Conservation (phyloP, 2,888 invertebrate species). For the Merodon equestris region DNA sequence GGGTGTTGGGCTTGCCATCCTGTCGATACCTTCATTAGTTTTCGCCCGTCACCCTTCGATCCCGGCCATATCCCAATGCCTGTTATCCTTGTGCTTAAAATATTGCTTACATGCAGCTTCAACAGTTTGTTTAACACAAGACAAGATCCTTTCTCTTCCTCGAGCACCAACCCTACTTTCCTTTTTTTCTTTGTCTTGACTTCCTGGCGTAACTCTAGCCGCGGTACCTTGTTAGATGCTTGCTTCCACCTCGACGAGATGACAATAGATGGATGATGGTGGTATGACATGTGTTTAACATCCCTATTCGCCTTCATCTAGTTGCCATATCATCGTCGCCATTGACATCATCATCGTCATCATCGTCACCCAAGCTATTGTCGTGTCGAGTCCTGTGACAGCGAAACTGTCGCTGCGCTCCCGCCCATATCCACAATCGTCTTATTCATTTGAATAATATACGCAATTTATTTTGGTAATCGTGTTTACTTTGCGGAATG, state of each 20-base stretch:
- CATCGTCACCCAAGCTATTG: constrained; percentile 29
- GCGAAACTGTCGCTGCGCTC: constrained; percentile 1
- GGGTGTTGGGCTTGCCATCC: constrained; percentile 69
- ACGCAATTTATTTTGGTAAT: constrained; percentile 65
- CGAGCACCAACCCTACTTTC: constrained; percentile 19
- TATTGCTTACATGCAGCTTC: constrained; percentile 47
- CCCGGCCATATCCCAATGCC: constrained; percentile 37
- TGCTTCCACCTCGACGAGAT: neutral
- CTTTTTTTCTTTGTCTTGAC: no score
- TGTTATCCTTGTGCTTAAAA: constrained; percentile 10
- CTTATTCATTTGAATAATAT: constrained; percentile 65
- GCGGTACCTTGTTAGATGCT: no score
- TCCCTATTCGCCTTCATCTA: constrained; percentile 21
- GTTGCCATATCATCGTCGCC: constrained; percentile 39
- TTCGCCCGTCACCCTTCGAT: constrained; percentile 15
- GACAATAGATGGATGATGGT: constrained; percentile 14
- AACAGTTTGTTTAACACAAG: constrained; percentile 48
- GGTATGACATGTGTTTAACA: constrained; percentile 50
- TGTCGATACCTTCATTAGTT: constrained; percentile 67
- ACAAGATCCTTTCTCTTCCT: neutral
- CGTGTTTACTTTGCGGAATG: constrained; percentile 50
- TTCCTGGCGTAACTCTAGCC: no score
- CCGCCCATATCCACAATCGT: constrained; percentile 50
- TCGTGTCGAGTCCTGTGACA: constrained; percentile 1
- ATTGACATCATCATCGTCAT: constrained; percentile 64